Base-by-base conservation (phyloP, 2,888 invertebrate genomes). In the Scaptomyza flava region DNA sequence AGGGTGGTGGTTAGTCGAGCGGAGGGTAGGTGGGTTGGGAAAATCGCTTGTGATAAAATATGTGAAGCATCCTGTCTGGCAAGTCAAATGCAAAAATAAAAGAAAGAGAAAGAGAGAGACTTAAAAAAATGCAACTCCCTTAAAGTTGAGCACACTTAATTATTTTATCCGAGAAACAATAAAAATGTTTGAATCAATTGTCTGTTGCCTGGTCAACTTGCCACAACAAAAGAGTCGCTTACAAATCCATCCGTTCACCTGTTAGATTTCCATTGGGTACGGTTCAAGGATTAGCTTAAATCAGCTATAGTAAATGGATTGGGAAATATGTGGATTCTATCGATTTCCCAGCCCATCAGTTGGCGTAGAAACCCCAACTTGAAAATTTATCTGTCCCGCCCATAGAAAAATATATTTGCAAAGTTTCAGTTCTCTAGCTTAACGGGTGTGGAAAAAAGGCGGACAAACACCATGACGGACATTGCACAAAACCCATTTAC, bases 31-130 rank as follows among this genome's bases (percentile, higher is more conserved):
- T 81, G 71, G 63, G 68, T 81, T 3, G 41, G 2, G 73, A 73
- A 80, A 82, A 88, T 86, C 78, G 87, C 81, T 66, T 34, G 67
- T 80, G 78, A 86, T 82, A 73, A 86, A 83, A 86, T 88, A 77
- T 84, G 82, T 86, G 69, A 50, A 42, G 47, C 57, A 38, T 45
- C 34, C 57, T 56, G 72, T 57, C 47, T 53, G 66, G 43, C 69
- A 38, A 41, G 41, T 50, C 38, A 34, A 27, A 23, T 34, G 33
- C 48, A 20, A 34, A 34, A 48, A 23, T 1, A 3, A 6, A 9
- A 14, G 38, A 38, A 14, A 36, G 34, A 36, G 12, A 34, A 23
- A 23, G 34, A n/a, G 34, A n/a, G n/a, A 36, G 38, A 38, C 7
- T 8, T 3, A 9, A 17, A 41, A 8, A 17, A 38, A 34, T 45